These are phyloP conservation scores for Neuroterus valhalla DNA, from an alignment of 1,140 invertebrate species.

Conservation along the genomic window DNA sequence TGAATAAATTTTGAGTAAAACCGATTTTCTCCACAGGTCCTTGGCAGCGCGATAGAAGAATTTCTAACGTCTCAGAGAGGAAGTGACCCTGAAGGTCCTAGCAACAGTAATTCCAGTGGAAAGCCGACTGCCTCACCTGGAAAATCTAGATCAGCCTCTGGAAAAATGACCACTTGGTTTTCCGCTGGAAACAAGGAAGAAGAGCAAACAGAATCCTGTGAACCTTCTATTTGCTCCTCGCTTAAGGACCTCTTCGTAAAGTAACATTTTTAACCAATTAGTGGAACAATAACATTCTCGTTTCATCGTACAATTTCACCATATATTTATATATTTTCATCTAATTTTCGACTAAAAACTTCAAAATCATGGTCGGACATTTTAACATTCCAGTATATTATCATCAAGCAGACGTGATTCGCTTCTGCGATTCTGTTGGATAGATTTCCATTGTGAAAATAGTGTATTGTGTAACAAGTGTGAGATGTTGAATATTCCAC, in stretches of 20 bases:
- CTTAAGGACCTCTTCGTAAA: conserved; percentile 89
- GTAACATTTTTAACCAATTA: conserved; percentile 67
- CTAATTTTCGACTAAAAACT: too few relatives aligned
- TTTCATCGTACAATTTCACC: too few relatives aligned
- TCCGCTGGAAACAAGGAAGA: conserved; percentile 76
- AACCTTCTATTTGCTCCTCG: conserved; percentile 85
- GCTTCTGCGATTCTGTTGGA: too few relatives aligned
- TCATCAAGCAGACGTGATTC: too few relatives aligned
- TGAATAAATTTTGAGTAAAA: too few relatives aligned
- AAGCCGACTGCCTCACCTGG: conserved; percentile 66
- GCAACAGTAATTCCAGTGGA: conserved; percentile 62
- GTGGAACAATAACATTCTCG: too few relatives aligned
- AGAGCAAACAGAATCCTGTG: conserved; percentile 81
- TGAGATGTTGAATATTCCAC: too few relatives aligned
- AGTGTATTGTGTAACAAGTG: too few relatives aligned
- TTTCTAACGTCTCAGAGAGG: conserved; percentile 77
- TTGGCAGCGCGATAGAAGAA: conserved; percentile 88
- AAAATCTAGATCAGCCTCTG: conserved; percentile 58
- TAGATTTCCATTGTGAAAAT: too few relatives aligned
- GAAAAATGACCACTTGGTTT: conserved; percentile 75
- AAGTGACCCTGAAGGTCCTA: conserved; percentile 69
- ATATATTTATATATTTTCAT: too few relatives aligned
- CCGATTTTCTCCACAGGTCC: conserved; percentile 66
- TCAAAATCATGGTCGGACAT: too few relatives aligned
- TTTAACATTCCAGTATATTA: too few relatives aligned